phyloP scores from a whole-genome alignment of 2,888 invertebrate genomes.

The Isotomurus palustris region DNA sequence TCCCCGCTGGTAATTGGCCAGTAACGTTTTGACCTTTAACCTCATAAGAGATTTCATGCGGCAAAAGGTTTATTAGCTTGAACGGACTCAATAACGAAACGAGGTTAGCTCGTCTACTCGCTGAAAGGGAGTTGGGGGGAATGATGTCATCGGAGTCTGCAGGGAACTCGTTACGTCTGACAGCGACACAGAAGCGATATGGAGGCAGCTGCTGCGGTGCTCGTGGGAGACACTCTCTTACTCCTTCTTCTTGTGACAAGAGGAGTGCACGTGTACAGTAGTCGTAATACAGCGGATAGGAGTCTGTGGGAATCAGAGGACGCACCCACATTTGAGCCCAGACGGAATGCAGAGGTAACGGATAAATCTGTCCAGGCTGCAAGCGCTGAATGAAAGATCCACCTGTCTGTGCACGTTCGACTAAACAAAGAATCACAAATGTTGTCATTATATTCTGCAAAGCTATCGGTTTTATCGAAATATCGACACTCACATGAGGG shows the following conservation, averaged over 20 bases:
- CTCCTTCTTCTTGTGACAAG: conserved; percentile 33
- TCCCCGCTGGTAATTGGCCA: conserved; percentile 52
- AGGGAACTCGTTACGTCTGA: conserved; percentile 77
- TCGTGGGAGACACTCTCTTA: conserved; percentile 31
- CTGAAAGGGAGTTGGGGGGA: conserved; percentile 26
- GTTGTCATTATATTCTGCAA: neutral
- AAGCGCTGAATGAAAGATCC: conserved; percentile 47
- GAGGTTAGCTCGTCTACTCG: conserved; percentile 73
- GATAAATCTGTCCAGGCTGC: conserved; percentile 59
- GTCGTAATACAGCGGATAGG: conserved; percentile 22
- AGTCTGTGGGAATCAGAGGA: conserved; percentile 56
- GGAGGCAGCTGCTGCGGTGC: conserved; percentile 34
- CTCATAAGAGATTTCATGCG: conserved; percentile 66
- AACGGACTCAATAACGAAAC: conserved; percentile 80
- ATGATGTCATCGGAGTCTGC: conserved; percentile 52
- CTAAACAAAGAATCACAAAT: conserved; percentile 18
- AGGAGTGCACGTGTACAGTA: conserved; percentile 41
- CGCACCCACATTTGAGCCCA: conserved; percentile 69
- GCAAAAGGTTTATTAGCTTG: conserved; percentile 78
- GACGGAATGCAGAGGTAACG: conserved; percentile 72
- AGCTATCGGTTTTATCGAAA: too few relatives aligned
- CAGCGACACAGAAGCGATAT: conserved; percentile 70
- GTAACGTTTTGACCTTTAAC: conserved; percentile 49
- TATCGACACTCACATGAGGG: conserved; percentile 41
- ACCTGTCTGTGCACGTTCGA: conserved; percentile 45